Conservation (phyloP, 2,888 invertebrate genomes). For the Agriopis aurantiaria region DNA sequence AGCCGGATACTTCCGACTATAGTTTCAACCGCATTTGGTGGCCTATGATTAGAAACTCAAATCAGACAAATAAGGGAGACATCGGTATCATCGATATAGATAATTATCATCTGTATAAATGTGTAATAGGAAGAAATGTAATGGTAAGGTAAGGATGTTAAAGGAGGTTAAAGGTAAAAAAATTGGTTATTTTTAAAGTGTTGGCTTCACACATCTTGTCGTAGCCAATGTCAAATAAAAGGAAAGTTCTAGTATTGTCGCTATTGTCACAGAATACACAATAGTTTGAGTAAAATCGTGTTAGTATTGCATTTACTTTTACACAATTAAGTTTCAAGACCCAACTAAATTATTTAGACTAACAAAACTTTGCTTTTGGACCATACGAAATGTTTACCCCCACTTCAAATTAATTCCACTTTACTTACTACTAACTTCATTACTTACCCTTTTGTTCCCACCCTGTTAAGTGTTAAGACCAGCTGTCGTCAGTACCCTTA, state of each 20-base stretch:
- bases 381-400: conserved; percentile 18
- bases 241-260: neutral
- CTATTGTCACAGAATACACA: neutral
- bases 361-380: conserved; percentile 15
- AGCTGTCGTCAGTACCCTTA: conserved; percentile 35
- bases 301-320: conserved; percentile 3
- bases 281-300: neutral
- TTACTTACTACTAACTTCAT: conserved; percentile 32
- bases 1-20: too few relatives aligned
- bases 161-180: too few relatives aligned
- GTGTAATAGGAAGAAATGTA: too few relatives aligned
- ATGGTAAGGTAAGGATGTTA: too few relatives aligned
- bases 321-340: conserved; percentile 7
- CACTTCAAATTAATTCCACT: conserved; percentile 33
- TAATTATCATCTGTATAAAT: too few relatives aligned
- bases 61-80: too few relatives aligned
- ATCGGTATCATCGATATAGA: too few relatives aligned
- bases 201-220: neutral
- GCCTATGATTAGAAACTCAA: too few relatives aligned
- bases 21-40: too few relatives aligned
- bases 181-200: too few relatives aligned
- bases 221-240: neutral
- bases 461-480: conserved; percentile 35
- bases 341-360: conserved; percentile 10
- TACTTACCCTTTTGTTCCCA: conserved; percentile 34